phyloP scores from a whole-genome alignment of 2,888 invertebrate species.

The Allolobophora icterica region DNA sequence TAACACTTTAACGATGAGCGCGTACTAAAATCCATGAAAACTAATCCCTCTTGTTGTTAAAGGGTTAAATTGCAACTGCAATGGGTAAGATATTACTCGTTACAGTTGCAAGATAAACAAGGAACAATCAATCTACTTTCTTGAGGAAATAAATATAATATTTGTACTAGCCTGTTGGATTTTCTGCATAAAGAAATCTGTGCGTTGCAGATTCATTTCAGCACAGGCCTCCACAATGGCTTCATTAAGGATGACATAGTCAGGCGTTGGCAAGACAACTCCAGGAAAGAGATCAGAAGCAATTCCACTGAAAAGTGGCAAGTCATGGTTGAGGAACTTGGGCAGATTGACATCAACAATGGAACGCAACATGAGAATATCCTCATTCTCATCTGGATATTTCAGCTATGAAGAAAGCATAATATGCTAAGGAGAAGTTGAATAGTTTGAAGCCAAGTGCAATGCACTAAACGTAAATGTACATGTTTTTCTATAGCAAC shows the following conservation, averaged over 20 bases:
- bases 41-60: no score
- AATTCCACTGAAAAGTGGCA: conserved; percentile 67
- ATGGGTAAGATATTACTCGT: no score
- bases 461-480: not conserved
- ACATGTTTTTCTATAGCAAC: no score
- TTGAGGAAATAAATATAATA: not conserved
- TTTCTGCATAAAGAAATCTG: conserved; percentile 85
- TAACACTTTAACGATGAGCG: no score
- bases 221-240: conserved; percentile 63
- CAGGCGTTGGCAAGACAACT: conserved; percentile 65
- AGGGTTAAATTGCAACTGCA: no score
- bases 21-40: no score
- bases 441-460: not conserved
- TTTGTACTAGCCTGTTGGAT: conserved; percentile 72
- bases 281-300: conserved; percentile 68
- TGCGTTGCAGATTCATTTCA: conserved; percentile 80
- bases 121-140: not conserved
- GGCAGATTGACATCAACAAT: conserved; percentile 69
- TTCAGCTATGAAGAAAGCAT: conserved; percentile 54
- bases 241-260: conserved; percentile 65
- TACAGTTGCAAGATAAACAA: not conserved
- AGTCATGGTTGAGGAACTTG: conserved; percentile 68
- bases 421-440: not conserved
- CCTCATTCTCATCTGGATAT: conserved; percentile 66
- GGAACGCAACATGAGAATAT: conserved; percentile 67